phyloP scores from a whole-genome alignment of 2,113 vertebrate genomes.

The Melospiza georgiana region DNA sequence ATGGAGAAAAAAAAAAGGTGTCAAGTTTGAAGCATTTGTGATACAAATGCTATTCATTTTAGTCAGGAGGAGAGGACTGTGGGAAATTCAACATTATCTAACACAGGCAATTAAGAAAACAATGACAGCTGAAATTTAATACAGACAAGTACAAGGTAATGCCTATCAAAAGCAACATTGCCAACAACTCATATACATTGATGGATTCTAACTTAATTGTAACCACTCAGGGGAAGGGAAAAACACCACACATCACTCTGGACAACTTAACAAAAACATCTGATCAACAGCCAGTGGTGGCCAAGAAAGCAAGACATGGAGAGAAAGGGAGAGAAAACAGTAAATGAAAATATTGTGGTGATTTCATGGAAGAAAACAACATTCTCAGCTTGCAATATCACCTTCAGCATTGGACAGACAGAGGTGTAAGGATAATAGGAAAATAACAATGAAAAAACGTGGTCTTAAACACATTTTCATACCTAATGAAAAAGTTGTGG shows the following conservation, averaged over 20 bases:
- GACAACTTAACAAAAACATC: conserved; percentile 62
- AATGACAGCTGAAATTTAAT: conserved; percentile 74
- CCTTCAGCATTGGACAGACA: neutral
- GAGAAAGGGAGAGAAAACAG: conserved; percentile 23
- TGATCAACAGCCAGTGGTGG: neutral
- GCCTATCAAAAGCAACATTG: conserved; percentile 64
- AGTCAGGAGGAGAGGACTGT: conserved; percentile 58
- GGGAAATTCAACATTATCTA: conserved; percentile 67
- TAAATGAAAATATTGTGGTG: conserved; percentile 10
- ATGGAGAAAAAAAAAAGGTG: conserved; percentile 53
- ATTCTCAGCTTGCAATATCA: neutral
- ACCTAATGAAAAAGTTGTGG: neutral
- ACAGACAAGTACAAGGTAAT: conserved; percentile 67
- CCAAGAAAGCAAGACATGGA: neutral
- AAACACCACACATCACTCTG: conserved; percentile 38
- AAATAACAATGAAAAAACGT: neutral
- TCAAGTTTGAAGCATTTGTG: conserved; percentile 67
- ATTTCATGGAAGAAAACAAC: neutral
- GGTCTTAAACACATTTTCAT: neutral
- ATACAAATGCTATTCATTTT: conserved; percentile 66
- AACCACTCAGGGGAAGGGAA: conserved; percentile 17
- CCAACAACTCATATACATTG: conserved; percentile 57
- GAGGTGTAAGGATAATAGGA: neutral
- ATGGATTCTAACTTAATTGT: conserved; percentile 68
- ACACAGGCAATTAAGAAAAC: conserved; percentile 72